A percentile compares a stretch with the other conserved stretches of the same genome.
Conservation (phyloP, 2,888 invertebrate species). For the Mellilla xanthometata region DNA sequence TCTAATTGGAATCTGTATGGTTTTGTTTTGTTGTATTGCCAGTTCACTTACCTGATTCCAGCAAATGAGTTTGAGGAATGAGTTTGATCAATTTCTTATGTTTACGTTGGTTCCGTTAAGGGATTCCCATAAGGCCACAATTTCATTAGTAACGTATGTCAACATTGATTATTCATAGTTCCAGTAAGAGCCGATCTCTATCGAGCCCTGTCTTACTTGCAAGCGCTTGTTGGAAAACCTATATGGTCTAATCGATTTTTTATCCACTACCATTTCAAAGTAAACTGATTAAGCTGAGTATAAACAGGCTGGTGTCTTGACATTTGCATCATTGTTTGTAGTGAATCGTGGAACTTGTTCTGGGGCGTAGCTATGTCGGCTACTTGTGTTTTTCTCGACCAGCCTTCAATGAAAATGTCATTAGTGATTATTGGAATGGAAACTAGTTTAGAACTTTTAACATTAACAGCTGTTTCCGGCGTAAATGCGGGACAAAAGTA, state of each 20-base stretch:
- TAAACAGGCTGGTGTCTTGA: conserved; percentile 4
- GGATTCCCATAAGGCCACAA: neutral
- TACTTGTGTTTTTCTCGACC: too few species aligned
- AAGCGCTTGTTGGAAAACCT: conserved; percentile 12
- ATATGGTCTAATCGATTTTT: conserved; percentile 16
- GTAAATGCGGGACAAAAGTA: too few species aligned
- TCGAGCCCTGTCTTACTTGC: conserved; percentile 18
- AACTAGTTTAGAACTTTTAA: too few species aligned
- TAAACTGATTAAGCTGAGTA: conserved; percentile 3
- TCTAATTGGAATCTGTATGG: conserved; percentile 54
- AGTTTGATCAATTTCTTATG: neutral
- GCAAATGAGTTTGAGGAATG: too few species aligned
- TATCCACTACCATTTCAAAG: conserved; percentile 8
- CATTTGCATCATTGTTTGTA: conserved; percentile 5
- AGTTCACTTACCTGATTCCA: too few species aligned
- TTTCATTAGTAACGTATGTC: conserved; percentile 2
- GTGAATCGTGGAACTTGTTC: neutral
- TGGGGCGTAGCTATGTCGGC: neutral
- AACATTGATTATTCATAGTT: conserved; percentile 48
- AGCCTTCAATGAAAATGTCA: too few species aligned
- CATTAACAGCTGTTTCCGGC: too few species aligned
- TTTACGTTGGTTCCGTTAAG: neutral
- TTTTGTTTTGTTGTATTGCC: conserved; percentile 15
- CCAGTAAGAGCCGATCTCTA: conserved; percentile 37
- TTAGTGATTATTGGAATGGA: too few species aligned